phyloP scores from a whole-genome alignment of 2,113 vertebrate species.

The Phylloscopus trochiloides region DNA sequence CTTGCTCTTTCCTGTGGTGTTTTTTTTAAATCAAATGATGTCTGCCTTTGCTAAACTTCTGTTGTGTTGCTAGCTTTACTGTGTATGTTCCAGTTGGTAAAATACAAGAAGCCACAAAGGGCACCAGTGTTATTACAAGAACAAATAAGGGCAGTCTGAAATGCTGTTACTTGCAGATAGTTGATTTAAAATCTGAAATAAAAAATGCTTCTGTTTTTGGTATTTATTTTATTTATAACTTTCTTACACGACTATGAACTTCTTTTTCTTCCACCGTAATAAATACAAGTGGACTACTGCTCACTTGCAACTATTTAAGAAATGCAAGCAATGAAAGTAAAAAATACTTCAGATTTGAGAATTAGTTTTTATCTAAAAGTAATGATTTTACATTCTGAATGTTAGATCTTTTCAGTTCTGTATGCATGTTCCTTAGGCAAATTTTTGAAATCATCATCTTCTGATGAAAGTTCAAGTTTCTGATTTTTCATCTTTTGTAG shows the following conservation, averaged over 20 bases:
- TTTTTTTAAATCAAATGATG: neutral
- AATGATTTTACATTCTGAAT: neutral
- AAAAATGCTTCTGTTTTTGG: neutral
- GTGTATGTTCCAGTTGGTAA: conserved; percentile 16
- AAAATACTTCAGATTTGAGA: neutral
- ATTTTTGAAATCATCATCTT: neutral
- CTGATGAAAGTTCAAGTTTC: neutral
- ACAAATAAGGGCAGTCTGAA: conserved; percentile 42
- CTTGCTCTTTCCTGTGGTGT: neutral
- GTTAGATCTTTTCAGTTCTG: neutral
- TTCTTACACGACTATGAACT: neutral
- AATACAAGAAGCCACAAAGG: conserved; percentile 43
- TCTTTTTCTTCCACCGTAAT: neutral
- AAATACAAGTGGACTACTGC: neutral
- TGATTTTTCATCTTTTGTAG: neutral
- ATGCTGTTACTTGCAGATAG: neutral
- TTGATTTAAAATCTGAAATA: conserved; percentile 20
- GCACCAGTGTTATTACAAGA: conserved; percentile 16
- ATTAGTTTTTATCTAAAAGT: neutral
- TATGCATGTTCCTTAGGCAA: neutral
- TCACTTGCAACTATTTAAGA: neutral
- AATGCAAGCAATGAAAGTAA: neutral
- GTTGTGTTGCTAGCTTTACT: conserved; percentile 38
- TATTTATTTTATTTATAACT: conserved; percentile 33
- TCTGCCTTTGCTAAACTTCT: neutral